Conservation (phyloP, 2,888 invertebrate genomes). For the Cheilosia vernalis region DNA sequence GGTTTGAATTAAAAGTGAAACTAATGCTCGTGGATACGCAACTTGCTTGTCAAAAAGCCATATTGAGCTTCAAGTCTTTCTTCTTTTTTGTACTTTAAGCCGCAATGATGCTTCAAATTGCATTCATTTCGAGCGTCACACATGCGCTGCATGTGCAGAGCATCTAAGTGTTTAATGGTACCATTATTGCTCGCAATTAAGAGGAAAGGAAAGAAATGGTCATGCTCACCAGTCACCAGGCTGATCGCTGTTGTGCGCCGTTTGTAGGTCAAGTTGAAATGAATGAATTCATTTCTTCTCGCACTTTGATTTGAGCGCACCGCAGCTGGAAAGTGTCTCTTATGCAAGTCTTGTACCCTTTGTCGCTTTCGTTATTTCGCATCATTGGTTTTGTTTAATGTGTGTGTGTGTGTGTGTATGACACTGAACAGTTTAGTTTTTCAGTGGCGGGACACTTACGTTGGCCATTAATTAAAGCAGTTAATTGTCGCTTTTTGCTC, state of each 20-base stretch:
- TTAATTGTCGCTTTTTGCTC: slow-evolving; percentile 6
- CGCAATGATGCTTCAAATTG: neutral
- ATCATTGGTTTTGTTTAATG: slow-evolving; percentile 11
- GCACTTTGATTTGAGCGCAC: slow-evolving; percentile 3
- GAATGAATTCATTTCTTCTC: slow-evolving; percentile 17
- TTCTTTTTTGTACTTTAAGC: neutral
- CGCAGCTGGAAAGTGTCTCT: slow-evolving; percentile 26
- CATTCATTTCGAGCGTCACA: neutral
- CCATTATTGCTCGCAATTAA: neutral
- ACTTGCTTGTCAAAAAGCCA: neutral
- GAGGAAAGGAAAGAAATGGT: neutral
- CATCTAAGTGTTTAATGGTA: neutral
- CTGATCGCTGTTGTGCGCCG: neutral
- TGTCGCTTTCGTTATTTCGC: slow-evolving; percentile 3
- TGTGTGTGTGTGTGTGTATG: slow-evolving; percentile 13
- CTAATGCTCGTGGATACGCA: slow-evolving; percentile 22
- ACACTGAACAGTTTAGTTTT: neutral
- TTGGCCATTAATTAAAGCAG: slow-evolving; percentile 41
- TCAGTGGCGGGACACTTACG: neutral
- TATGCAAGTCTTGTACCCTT: slow-evolving; percentile 8
- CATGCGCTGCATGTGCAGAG: no score
- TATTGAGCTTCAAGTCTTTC: slow-evolving; percentile 17
- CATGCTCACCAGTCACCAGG: neutral
- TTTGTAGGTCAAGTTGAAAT: slow-evolving; percentile 59
- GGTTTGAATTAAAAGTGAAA: slow-evolving; percentile 44